Conservation (phyloP, 2,113 vertebrate species). For the Zingel zingel region DNA sequence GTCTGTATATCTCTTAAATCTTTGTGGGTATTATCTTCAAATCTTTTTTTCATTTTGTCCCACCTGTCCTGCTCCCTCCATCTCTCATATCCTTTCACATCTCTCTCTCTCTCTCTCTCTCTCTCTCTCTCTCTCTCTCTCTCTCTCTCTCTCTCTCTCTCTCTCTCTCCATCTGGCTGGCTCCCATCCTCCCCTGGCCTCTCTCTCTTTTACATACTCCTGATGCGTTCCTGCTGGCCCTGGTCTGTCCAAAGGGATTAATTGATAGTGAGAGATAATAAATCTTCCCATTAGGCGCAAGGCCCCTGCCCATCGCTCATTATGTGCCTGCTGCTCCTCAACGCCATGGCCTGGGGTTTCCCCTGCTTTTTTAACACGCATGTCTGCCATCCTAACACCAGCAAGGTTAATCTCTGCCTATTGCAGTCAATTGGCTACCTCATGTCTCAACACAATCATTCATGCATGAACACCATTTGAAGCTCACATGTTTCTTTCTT, state of each 20-base stretch:
- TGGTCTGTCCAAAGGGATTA: constrained; percentile 80
- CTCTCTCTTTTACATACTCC: constrained; percentile 74
- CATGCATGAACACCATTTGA: constrained; percentile 36
- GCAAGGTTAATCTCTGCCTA: constrained; percentile 86
- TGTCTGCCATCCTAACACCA: constrained; percentile 71
- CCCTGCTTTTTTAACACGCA: constrained; percentile 68
- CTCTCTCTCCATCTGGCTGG: constrained; percentile 45
- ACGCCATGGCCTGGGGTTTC: constrained; percentile 75
- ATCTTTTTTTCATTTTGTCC: constrained; percentile 55
- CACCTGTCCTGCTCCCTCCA: constrained; percentile 32
- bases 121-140: constrained; percentile 55
- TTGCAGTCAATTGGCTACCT: constrained; percentile 48
- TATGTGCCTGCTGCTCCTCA: constrained; percentile 82
- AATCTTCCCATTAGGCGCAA: constrained; percentile 79
- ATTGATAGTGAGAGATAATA: constrained; percentile 84
- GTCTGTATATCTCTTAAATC: constrained; percentile 19
- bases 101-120: constrained; percentile 46
- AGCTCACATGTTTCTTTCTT: constrained; percentile 13
- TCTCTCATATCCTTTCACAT: constrained; percentile 56
- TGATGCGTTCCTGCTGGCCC: constrained; percentile 66
- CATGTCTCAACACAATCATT: constrained; percentile 51
- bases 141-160: constrained; percentile 53
- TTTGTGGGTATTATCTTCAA: constrained; percentile 24
- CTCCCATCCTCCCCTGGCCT: constrained; percentile 21
- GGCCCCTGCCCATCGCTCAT: constrained; percentile 84